Evolutionary conservation across 2,888 invertebrate genomes (phyloP).

Genomic region (Xestia sexstrigata): DNA sequence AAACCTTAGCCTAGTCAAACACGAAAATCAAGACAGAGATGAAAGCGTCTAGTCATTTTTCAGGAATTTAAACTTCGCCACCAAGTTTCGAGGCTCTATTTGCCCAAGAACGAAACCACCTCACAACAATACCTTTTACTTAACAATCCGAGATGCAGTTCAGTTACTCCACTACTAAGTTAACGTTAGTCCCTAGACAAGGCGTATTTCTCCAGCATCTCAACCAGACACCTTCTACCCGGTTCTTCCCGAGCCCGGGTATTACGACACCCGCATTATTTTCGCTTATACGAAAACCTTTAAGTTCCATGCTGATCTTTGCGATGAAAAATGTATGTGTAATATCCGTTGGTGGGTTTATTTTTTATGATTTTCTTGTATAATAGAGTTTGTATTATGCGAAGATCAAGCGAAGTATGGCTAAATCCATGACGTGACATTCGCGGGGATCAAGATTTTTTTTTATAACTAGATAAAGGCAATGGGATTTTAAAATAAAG

Average conservation of each 20-base stretch:
- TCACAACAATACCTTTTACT: conserved; percentile 46
- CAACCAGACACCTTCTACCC: conserved; percentile 32
- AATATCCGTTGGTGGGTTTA: conserved; percentile 59
- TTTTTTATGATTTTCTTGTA: conserved; percentile 65
- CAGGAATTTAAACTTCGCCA: background rate
- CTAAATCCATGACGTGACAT: conserved; percentile 25
- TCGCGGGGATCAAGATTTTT: conserved; percentile 25
- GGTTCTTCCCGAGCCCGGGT: conserved; percentile 33
- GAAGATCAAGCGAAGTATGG: conserved; percentile 46
- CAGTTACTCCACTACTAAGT: conserved; percentile 44
- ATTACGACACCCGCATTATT: conserved; percentile 61
- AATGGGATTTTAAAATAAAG: conserved; percentile 35
- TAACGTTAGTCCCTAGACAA: conserved; percentile 50
- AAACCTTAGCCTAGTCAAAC: too few relatives aligned
- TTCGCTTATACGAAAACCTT: conserved; percentile 63
- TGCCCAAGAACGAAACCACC: background rate
- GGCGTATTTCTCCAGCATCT: conserved; percentile 54
- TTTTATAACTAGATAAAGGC: conserved; percentile 28
- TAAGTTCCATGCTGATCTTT: conserved; percentile 60
- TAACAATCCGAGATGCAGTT: conserved; percentile 45
- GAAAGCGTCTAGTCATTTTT: background rate
- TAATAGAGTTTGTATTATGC: conserved; percentile 55
- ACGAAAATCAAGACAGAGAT: background rate
- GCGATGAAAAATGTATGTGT: conserved; percentile 64
- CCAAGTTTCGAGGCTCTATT: background rate